phyloP scores from a whole-genome alignment of 1,140 invertebrate species.

The Choristoneura fumiferana region DNA sequence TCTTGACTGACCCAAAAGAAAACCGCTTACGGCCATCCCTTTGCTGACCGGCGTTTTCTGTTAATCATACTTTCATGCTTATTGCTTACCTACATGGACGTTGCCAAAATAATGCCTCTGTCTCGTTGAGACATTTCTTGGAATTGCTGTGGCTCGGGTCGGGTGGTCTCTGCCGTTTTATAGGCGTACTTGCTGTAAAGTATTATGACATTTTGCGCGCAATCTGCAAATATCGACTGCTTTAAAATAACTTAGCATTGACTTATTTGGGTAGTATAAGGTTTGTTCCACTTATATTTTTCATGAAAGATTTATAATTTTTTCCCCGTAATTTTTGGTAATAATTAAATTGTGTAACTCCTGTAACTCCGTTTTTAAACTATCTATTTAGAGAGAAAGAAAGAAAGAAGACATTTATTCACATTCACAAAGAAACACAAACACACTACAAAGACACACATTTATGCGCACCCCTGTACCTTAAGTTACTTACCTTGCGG shows the following conservation, averaged over 20 bases:
- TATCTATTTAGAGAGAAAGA: no score
- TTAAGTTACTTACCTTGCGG: no score
- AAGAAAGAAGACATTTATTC: no score
- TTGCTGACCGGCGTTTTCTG: constrained; percentile 23
- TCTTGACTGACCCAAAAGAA: constrained; percentile 28
- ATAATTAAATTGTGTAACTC: no score
- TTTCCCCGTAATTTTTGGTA: no score
- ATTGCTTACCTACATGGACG: constrained; percentile 28
- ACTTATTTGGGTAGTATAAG: no score
- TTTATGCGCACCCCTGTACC: no score
- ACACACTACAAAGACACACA: no score
- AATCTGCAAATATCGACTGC: constrained; percentile 1
- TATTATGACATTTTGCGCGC: constrained; percentile 23
- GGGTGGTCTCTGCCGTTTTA: constrained; percentile 55
- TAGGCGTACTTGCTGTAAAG: constrained; percentile 45
- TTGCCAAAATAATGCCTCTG: constrained; percentile 43
- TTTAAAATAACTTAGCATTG: background rate
- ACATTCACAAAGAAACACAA: no score
- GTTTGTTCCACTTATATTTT: no score
- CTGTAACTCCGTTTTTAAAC: no score
- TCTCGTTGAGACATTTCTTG: constrained; percentile 39
- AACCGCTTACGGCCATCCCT: constrained; percentile 23
- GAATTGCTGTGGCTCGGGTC: constrained; percentile 36
- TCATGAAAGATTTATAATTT: no score
- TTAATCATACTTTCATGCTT: constrained; percentile 21